These are phyloP conservation scores for Agapornis canus DNA, from an alignment of 2,797 vertebrate species.

Conservation along the genomic window DNA sequence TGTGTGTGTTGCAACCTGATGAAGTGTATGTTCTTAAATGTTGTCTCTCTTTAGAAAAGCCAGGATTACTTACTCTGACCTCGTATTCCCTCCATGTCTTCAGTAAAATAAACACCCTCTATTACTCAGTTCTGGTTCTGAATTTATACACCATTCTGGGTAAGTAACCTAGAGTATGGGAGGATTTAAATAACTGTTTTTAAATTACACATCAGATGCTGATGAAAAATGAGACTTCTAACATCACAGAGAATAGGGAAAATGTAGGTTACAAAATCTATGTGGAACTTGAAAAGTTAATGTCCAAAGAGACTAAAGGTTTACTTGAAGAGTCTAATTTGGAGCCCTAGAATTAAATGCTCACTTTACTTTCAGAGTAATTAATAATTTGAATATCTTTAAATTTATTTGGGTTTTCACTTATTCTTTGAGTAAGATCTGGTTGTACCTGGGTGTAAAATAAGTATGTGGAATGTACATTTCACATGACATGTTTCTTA, in stretches of 20 bases:
- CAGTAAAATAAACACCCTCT: constrained; percentile 87
- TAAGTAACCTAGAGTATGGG: constrained; percentile 73
- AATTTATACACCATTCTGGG: constrained; percentile 91
- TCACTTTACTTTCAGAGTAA: background rate
- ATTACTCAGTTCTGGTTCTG: constrained; percentile 87
- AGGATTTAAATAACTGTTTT: background rate
- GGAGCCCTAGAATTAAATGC: background rate
- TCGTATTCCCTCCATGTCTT: constrained; percentile 87
- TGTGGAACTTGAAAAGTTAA: background rate
- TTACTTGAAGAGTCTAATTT: background rate
- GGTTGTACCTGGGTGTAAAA: background rate
- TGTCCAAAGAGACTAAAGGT: background rate
- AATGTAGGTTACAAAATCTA: background rate
- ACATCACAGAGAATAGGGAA: background rate
- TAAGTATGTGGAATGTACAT: background rate
- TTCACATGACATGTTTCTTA: background rate
- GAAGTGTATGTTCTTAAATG: constrained; percentile 27
- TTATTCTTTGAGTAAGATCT: background rate
- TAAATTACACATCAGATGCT: background rate
- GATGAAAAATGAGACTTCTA: background rate
- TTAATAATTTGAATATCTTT: background rate
- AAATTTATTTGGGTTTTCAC: background rate
- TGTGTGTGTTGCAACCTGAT: background rate
- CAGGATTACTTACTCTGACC: constrained; percentile 77
- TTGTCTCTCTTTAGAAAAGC: constrained; percentile 62